Conservation (phyloP, 2,888 invertebrate genomes). For the Microdon myrmicae region DNA sequence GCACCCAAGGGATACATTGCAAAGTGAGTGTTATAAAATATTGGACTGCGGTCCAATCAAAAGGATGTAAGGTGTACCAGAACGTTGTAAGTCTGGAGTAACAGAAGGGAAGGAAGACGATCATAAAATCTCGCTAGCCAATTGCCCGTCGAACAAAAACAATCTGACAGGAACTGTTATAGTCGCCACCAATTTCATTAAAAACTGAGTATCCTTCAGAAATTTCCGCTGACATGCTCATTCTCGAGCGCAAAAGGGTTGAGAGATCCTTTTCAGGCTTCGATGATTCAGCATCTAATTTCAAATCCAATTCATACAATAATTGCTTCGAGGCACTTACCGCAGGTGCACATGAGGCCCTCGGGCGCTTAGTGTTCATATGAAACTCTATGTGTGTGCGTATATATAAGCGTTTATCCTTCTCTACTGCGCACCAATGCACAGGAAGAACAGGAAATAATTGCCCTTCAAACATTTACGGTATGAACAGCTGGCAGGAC, state of each 20-base stretch:
- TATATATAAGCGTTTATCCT: background rate
- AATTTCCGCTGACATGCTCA: slow-evolving; percentile 36
- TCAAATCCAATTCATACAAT: slow-evolving; percentile 48
- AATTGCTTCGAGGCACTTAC: slow-evolving; percentile 48
- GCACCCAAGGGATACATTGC: slow-evolving; percentile 26
- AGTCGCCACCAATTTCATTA: slow-evolving; percentile 37
- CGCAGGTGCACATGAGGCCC: slow-evolving; percentile 42
- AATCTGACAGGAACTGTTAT: background rate
- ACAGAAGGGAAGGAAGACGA: slow-evolving; percentile 5
- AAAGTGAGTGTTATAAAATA: slow-evolving; percentile 13
- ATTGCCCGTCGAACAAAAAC: slow-evolving; percentile 7
- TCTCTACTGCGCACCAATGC: slow-evolving; percentile 5
- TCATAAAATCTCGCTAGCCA: slow-evolving; percentile 7
- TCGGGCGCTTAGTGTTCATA: too few species aligned
- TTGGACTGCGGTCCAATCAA: slow-evolving; percentile 4
- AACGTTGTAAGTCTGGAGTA: slow-evolving; percentile 7
- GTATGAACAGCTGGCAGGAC: slow-evolving; percentile 12
- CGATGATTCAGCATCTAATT: slow-evolving; percentile 38
- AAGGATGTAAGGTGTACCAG: background rate
- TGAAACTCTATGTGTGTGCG: too few species aligned
- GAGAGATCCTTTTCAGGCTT: slow-evolving; percentile 4
- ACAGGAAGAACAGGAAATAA: slow-evolving; percentile 22
- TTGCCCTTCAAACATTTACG: slow-evolving; percentile 26
- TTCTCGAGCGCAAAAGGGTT: slow-evolving; percentile 11
- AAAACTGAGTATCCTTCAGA: slow-evolving; percentile 23